phyloP scores from a whole-genome alignment of 2,797 vertebrate genomes.

The Pseudomugil gertrudae region DNA sequence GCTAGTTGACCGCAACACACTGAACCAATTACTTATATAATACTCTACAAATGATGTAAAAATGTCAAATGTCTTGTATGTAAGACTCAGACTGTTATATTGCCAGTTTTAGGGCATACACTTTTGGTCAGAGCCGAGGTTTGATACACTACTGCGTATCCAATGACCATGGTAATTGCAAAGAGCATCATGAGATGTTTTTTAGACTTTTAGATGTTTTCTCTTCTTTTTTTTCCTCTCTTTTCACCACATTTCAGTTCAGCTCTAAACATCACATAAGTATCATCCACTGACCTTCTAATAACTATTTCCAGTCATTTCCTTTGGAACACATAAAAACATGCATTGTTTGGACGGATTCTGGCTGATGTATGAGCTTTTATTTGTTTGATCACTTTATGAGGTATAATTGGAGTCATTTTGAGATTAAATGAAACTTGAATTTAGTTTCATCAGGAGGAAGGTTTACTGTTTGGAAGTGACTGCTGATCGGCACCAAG shows the following conservation, averaged over 20 bases:
- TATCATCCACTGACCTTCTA: constrained; percentile 19
- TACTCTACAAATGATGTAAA: neutral
- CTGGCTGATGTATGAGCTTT: constrained; percentile 35
- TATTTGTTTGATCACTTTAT: constrained; percentile 35
- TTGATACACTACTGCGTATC: constrained; percentile 20
- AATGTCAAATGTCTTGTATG: constrained; percentile 2
- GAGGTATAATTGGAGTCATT: constrained; percentile 31
- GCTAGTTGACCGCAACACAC: neutral
- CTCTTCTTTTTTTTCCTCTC: constrained; percentile 1
- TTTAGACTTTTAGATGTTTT: constrained; percentile 23
- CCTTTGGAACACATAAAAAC: constrained; percentile 42
- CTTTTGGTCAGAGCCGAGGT: constrained; percentile 23
- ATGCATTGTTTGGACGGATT: constrained; percentile 41
- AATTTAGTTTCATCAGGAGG: constrained; percentile 6
- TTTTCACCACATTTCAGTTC: neutral
- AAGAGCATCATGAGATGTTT: constrained; percentile 54
- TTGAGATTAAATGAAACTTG: constrained; percentile 30
- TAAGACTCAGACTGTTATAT: constrained; percentile 2
- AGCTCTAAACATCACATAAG: constrained; percentile 3
- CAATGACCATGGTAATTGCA: constrained; percentile 36
- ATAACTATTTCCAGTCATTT: constrained; percentile 55
- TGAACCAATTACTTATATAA: constrained; percentile 6
- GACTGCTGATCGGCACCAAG: constrained; percentile 36
- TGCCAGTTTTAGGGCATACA: constrained; percentile 26
- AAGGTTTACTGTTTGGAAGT: constrained; percentile 10